Conservation (phyloP, 1,140 invertebrate genomes). For the Polypedilum pembai region DNA sequence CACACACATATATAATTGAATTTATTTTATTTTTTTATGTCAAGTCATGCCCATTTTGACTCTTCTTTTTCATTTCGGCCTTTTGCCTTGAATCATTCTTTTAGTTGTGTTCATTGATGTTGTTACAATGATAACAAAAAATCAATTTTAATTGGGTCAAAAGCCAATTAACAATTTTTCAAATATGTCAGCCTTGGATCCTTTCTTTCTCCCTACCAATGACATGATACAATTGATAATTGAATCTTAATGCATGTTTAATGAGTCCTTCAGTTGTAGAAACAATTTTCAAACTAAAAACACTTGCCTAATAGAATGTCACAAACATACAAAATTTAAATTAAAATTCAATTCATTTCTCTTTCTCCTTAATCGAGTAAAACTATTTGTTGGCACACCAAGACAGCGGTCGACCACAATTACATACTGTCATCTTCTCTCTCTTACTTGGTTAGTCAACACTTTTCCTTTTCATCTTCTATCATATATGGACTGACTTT, state of each 20-base stretch:
- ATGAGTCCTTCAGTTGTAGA: not conserved
- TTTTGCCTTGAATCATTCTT: not conserved
- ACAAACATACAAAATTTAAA: not conserved
- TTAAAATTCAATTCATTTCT: not conserved
- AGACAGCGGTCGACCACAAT: not conserved
- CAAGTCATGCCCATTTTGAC: slow-evolving; percentile 2
- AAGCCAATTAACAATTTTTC: not conserved
- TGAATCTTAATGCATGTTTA: slow-evolving; percentile 19
- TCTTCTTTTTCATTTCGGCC: not conserved
- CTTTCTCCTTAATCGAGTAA: not conserved
- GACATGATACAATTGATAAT: not conserved
- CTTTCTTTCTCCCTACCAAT: not conserved
- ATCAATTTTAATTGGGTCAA: slow-evolving; percentile 27
- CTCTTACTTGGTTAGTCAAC: not conserved
- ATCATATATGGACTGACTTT: no score
- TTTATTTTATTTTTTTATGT: not conserved
- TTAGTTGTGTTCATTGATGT: not conserved
- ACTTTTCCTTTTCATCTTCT: no score
- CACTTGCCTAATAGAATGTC: not conserved
- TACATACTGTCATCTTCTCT: not conserved
- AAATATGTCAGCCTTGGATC: not conserved
- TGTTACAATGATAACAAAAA: not conserved
- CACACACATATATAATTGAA: not conserved
- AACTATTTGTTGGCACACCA: not conserved
- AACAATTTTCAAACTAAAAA: not conserved